Base-by-base conservation (phyloP, 2,797 vertebrate genomes). In the Austrolebias charrua region DNA sequence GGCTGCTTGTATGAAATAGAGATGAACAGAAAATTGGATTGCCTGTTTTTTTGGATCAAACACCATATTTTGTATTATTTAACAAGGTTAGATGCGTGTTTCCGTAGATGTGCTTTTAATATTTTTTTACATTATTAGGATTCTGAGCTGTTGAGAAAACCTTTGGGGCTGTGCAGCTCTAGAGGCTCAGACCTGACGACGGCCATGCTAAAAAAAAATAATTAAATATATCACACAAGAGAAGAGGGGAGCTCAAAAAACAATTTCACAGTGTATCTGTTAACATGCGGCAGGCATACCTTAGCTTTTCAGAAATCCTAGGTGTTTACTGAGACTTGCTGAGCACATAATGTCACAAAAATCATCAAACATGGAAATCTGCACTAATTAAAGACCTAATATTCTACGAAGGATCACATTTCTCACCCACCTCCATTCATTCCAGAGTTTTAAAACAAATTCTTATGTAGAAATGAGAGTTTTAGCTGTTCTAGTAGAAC, bases 251-350 rank as follows among this genome's bases (percentile, higher is more conserved):
- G 18, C 48, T 33, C 20, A 20, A 29, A 50, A 44, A 13, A 40
- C 38, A 40, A 40, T 40, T 40, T 40, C 38, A 40, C 38, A 40
- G 38, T 64, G 58, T 35, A 14, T 14, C 28, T 58, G 2, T 43
- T 47, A 46, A 14, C 18, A 59, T 16, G 31, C 33, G 29, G 47
- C 51, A 19, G 24, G 24, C 24, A 24, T 24, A 24, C 2, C 24
- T 24, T 29, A 52, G 24, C 19, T 10, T 69, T 51, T 44, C 33
- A 42, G n/a, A 28, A 33, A 61, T 20, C 14, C 20, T 4, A 46
- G 33, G 53, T 59, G 4, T 74, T 69, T 57, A 38, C 53, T 56
- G 42, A 49, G 60, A 57, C 52, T 15, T 45, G 33, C 61, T 70
- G 14, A 62, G 16, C 50, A 67, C 58, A 16, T 29, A 60, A 29